Evolutionary conservation across 1,140 invertebrate species (phyloP).

Genomic region (Panagrolaimus sp.): DNA sequence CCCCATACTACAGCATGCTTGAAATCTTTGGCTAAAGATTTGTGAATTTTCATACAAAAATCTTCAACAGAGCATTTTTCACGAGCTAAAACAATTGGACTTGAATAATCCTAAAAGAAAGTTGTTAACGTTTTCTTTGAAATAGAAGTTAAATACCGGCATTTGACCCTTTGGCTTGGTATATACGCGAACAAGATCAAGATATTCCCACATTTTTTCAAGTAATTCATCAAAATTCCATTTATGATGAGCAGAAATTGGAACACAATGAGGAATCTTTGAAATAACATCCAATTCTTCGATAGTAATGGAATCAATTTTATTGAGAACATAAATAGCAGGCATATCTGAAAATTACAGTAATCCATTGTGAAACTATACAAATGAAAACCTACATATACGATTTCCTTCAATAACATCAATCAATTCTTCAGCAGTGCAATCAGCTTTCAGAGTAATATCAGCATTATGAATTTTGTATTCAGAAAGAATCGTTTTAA

Average conservation of each 20-base stretch:
- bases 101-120: slow-evolving; percentile 94
- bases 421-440: slow-evolving; percentile 92
- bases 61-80: slow-evolving; percentile 84
- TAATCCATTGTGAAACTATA: no score
- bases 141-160: no score
- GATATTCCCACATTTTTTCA: slow-evolving; percentile 96
- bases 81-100: slow-evolving; percentile 85
- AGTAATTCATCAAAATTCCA: slow-evolving; percentile 99
- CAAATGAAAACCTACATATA: no score
- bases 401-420: slow-evolving; percentile 98
- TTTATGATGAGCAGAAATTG: slow-evolving; percentile 97
- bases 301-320: slow-evolving; percentile 75
- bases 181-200: slow-evolving; percentile 75
- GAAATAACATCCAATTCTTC: slow-evolving; percentile 97
- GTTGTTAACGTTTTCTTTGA: no score
- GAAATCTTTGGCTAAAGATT: slow-evolving; percentile 93
- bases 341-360: no score
- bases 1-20: slow-evolving; percentile 99
- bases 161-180: slow-evolving; percentile 98
- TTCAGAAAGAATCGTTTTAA: slow-evolving; percentile 90
- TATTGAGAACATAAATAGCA: slow-evolving; percentile 96
- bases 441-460: slow-evolving; percentile 85
- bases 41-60: slow-evolving; percentile 97
- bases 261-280: slow-evolving; percentile 97
- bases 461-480: slow-evolving; percentile 99